Evolutionary conservation across 2,797 vertebrate genomes (phyloP).

Genomic region (Alosa sapidissima): DNA sequence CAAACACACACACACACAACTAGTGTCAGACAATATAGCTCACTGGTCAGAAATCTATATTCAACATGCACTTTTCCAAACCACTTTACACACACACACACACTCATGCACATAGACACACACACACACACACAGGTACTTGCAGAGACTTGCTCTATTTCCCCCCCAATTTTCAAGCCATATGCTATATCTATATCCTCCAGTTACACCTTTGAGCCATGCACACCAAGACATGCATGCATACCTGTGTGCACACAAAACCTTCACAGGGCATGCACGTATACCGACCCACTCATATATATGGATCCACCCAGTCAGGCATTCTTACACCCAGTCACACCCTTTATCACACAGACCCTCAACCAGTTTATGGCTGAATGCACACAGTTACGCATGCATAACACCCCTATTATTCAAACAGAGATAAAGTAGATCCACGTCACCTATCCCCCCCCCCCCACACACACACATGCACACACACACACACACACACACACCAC

Average conservation of each 20-base stretch:
- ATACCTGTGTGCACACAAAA: neutral
- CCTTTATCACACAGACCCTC: neutral
- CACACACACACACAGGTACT: neutral
- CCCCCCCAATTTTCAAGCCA: neutral
- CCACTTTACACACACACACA: neutral
- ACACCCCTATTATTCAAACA: neutral
- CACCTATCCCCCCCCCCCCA: neutral
- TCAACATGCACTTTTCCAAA: too few species aligned
- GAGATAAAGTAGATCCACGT: neutral
- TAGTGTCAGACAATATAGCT: too few species aligned
- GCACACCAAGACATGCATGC: neutral
- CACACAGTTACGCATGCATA: neutral
- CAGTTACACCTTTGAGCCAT: neutral
- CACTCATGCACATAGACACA: neutral
- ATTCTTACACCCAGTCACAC: neutral
- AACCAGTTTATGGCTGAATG: neutral
- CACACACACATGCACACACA: too few species aligned
- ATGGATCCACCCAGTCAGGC: neutral
- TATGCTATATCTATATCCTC: neutral
- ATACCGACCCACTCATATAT: neutral
- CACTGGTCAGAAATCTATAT: too few species aligned
- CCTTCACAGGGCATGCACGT: neutral
- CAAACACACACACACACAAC: neutral
- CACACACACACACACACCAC: too few species aligned
- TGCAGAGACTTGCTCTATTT: neutral